Conservation (phyloP, 2,888 invertebrate species). For the Acronicta aceris region DNA sequence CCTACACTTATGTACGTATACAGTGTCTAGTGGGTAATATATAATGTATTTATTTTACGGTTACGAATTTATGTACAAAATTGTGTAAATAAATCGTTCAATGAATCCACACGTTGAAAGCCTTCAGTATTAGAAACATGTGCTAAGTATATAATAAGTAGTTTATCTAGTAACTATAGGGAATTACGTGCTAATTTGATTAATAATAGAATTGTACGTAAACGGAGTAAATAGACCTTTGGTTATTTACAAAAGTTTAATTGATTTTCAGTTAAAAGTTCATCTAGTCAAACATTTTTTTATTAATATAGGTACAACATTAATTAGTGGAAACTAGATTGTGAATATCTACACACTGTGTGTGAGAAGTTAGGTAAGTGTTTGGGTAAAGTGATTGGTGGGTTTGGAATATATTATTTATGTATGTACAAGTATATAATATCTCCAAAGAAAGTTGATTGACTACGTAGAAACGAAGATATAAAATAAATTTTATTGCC, state of each 20-base stretch:
- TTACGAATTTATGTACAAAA: slow-evolving; percentile 35
- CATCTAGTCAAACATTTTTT: slow-evolving; percentile 4
- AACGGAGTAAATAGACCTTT: slow-evolving; percentile 8
- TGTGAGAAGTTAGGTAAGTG: slow-evolving; percentile 17
- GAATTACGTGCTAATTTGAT: slow-evolving; percentile 1
- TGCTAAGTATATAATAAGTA: not conserved
- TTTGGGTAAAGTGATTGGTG: slow-evolving; percentile 25
- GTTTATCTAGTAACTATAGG: slow-evolving; percentile 1
- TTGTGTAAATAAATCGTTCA: slow-evolving; percentile 22
- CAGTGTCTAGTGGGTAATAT: not conserved
- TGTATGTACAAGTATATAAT: slow-evolving; percentile 28
- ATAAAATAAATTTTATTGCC: slow-evolving; percentile 13
- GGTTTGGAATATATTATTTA: slow-evolving; percentile 24
- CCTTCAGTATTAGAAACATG: slow-evolving; percentile 1
- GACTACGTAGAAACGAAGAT: slow-evolving; percentile 6
- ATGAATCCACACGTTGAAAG: slow-evolving; percentile 5
- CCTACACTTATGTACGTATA: slow-evolving; percentile 17
- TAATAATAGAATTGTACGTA: slow-evolving; percentile 20
- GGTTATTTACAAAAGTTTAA: slow-evolving; percentile 8
- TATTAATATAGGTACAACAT: slow-evolving; percentile 8
- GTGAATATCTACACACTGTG: slow-evolving; percentile 20
- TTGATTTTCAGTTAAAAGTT: slow-evolving; percentile 1
- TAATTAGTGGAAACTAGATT: slow-evolving; percentile 12
- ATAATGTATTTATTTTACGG: slow-evolving; percentile 3
- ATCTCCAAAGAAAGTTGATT: slow-evolving; percentile 14